phyloP scores from a whole-genome alignment of 2,797 vertebrate genomes.

The Myotis vivesi region DNA sequence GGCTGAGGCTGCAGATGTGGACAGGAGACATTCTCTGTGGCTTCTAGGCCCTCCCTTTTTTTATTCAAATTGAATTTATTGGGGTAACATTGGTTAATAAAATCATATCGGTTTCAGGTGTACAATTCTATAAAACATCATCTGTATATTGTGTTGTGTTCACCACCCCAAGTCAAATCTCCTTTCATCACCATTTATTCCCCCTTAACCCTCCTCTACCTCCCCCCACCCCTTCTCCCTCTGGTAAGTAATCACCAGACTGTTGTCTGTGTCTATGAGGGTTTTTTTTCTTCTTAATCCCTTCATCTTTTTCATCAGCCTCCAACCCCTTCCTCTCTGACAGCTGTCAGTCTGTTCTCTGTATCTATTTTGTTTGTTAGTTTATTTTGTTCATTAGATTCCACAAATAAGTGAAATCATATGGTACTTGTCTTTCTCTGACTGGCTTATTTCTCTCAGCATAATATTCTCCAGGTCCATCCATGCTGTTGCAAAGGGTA shows the following conservation, averaged over 20 bases:
- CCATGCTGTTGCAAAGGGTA: not conserved
- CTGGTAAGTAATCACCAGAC: not conserved
- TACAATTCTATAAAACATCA: not conserved
- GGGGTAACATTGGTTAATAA: not conserved
- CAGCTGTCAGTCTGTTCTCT: not conserved
- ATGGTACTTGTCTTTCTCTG: not conserved
- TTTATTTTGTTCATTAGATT: not conserved
- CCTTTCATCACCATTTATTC: not conserved
- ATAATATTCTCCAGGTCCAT: not conserved
- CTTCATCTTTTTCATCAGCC: not conserved
- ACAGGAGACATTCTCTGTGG: not conserved
- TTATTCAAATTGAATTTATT: not conserved
- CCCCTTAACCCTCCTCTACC: not conserved
- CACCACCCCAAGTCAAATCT: not conserved
- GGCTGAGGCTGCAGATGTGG: not conserved
- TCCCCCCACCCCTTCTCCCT: not conserved
- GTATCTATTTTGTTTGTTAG: not conserved
- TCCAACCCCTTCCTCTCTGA: not conserved
- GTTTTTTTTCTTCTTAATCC: not conserved
- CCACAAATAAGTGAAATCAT: not conserved
- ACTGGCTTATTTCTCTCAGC: not conserved
- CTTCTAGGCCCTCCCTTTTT: not conserved
- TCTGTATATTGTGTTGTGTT: not conserved
- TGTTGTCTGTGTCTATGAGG: not conserved
- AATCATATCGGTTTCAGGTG: not conserved